Percentiles rank a stretch among this genome's conserved stretches.
These are phyloP conservation scores for Micronycteris hirsuta DNA, from an alignment of 2,113 vertebrate species.

Conservation along the genomic window DNA sequence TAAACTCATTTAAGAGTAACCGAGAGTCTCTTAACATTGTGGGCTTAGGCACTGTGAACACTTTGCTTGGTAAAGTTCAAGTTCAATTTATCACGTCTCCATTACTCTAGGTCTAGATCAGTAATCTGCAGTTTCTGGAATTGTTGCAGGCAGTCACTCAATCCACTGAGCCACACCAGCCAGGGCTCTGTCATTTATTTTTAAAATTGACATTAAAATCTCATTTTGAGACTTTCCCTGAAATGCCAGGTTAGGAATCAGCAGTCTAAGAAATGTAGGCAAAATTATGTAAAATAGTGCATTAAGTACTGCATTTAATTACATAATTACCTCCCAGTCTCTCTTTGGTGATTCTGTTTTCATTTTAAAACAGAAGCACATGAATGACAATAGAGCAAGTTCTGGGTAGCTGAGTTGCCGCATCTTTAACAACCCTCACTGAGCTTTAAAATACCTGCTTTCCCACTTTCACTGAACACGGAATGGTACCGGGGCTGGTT, in stretches of 20 bases:
- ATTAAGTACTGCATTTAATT: neutral
- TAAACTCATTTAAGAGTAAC: neutral
- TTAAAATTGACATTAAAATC: slow-evolving; percentile 33
- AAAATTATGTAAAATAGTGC: neutral
- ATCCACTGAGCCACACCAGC: too few relatives aligned
- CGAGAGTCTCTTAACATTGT: neutral
- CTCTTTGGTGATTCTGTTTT: slow-evolving; percentile 6
- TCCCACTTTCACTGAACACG: neutral
- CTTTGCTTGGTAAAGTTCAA: neutral
- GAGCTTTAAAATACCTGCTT: neutral
- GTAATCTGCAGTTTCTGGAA: neutral
- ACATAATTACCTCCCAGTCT: neutral
- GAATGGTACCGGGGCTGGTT: neutral
- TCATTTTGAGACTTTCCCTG: slow-evolving; percentile 24
- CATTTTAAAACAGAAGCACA: neutral
- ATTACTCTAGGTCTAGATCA: neutral
- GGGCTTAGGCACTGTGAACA: neutral
- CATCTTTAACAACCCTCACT: neutral
- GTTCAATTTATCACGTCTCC: neutral
- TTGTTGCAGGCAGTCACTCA: neutral
- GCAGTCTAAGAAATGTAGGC: slow-evolving; percentile 3
- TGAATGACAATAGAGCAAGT: neutral
- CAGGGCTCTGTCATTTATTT: neutral
- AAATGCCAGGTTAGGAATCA: neutral
- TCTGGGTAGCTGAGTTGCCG: neutral